A percentile compares a stretch with the other conserved stretches of the same genome.
phyloP scores from a whole-genome alignment of 2,888 invertebrate genomes.

The Gari tellinella region DNA sequence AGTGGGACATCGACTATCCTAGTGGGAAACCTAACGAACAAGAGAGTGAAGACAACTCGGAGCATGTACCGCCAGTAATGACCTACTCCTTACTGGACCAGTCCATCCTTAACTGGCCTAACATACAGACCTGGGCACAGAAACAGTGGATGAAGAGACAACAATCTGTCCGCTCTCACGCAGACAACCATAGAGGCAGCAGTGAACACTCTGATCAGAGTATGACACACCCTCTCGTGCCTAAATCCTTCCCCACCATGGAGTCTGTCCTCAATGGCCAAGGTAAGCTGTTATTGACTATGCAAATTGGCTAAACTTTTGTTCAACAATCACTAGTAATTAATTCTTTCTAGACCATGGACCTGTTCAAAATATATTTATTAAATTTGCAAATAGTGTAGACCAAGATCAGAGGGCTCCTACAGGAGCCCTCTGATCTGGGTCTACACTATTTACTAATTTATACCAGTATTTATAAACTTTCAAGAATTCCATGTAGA shows the following conservation, averaged over 20 bases:
- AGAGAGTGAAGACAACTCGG: constrained; percentile 67
- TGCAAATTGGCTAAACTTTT: too few relatives aligned
- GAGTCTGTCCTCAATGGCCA: constrained; percentile 8
- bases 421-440: too few relatives aligned
- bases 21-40: constrained; percentile 70
- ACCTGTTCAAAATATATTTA: too few relatives aligned
- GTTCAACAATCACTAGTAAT: too few relatives aligned
- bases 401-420: too few relatives aligned
- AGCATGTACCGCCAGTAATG: constrained; percentile 73
- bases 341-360: too few relatives aligned
- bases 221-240: constrained; percentile 9
- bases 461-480: too few relatives aligned
- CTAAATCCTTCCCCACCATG: background rate
- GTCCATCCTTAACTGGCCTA: constrained; percentile 83
- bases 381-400: too few relatives aligned
- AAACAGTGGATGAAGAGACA: constrained; percentile 82
- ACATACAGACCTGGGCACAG: constrained; percentile 84
- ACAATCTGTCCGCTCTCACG: constrained; percentile 61
- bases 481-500: too few relatives aligned
- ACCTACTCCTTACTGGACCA: constrained; percentile 83
- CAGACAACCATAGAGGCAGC: constrained; percentile 66
- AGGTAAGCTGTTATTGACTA: constrained; percentile 19
- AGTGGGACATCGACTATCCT: constrained; percentile 57
- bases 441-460: too few relatives aligned
- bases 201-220: constrained; percentile 54